Percentiles rank a stretch among this genome's conserved stretches.
Evolutionary conservation across 2,113 vertebrate species (phyloP).

Genomic region (Cyprinodon tularosa): DNA sequence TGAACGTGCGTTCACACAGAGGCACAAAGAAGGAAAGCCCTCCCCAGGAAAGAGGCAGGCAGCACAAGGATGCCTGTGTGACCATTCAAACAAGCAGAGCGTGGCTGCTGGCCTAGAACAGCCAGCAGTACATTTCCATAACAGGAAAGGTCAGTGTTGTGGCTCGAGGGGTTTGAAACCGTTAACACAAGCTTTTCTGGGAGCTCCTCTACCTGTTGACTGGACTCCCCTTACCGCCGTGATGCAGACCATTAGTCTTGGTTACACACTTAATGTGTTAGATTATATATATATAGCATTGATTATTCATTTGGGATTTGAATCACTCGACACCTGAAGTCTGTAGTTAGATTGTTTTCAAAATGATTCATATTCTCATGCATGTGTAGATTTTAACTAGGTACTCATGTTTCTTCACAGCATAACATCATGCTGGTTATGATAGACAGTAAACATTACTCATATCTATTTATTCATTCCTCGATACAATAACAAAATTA

Average conservation of each 20-base stretch:
- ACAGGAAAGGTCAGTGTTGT: slow-evolving; percentile 79
- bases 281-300: slow-evolving; percentile 32
- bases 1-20: slow-evolving; percentile 24
- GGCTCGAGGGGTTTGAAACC: slow-evolving; percentile 61
- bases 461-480: not conserved
- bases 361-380: not conserved
- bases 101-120: slow-evolving; percentile 61
- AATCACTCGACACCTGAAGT: not conserved
- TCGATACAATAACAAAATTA: not conserved
- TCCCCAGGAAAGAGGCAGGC: slow-evolving; percentile 62
- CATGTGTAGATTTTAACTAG: not conserved
- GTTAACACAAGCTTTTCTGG: slow-evolving; percentile 53
- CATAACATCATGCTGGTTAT: not conserved
- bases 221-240: slow-evolving; percentile 34
- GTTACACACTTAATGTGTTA: not conserved
- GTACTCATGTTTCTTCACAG: not conserved
- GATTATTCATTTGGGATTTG: slow-evolving; percentile 13
- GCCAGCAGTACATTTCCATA: slow-evolving; percentile 75
- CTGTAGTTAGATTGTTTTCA: not conserved
- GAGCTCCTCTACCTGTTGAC: slow-evolving; percentile 60
- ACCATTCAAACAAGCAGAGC: slow-evolving; percentile 53
- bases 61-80: slow-evolving; percentile 45
- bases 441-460: not conserved
- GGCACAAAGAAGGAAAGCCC: slow-evolving; percentile 43
- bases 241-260: slow-evolving; percentile 35